These are phyloP conservation scores for Lateolabrax maculatus DNA, from an alignment of 2,797 vertebrate species.

Conservation along the genomic window DNA sequence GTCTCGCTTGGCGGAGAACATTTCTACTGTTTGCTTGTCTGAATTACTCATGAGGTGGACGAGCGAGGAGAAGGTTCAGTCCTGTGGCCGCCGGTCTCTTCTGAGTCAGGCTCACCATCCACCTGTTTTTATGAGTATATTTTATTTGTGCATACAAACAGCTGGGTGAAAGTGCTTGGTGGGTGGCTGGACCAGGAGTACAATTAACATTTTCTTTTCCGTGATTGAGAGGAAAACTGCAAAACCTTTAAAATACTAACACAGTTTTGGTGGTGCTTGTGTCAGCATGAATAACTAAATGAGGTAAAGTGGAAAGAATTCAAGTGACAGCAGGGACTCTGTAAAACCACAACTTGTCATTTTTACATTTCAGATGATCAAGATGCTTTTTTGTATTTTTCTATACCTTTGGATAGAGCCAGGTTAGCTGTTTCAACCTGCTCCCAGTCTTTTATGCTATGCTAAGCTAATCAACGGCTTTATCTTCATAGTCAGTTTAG, in stretches of 20 bases:
- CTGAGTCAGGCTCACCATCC: conserved; percentile 25
- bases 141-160: neutral
- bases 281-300: neutral
- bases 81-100: conserved; percentile 50
- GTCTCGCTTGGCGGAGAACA: conserved; percentile 44
- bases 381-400: too few relatives aligned
- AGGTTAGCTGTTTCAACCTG: too few relatives aligned
- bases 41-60: conserved; percentile 75
- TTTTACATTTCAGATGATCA: too few relatives aligned
- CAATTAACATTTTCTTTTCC: neutral
- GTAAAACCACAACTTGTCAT: too few relatives aligned
- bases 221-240: neutral
- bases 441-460: too few relatives aligned
- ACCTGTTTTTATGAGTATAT: neutral
- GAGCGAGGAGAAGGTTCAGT: conserved; percentile 60
- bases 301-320: neutral
- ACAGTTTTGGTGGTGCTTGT: neutral
- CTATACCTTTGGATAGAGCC: too few relatives aligned
- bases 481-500: too few relatives aligned
- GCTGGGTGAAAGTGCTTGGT: too few relatives aligned
- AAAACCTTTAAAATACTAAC: neutral
- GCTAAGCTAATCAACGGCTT: too few relatives aligned
- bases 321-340: too few relatives aligned
- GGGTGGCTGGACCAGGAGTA: neutral
- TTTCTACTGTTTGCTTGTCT: conserved; percentile 53